Evolutionary conservation across 1,140 invertebrate species (phyloP).

Genomic region (Apolygus lucorum): DNA sequence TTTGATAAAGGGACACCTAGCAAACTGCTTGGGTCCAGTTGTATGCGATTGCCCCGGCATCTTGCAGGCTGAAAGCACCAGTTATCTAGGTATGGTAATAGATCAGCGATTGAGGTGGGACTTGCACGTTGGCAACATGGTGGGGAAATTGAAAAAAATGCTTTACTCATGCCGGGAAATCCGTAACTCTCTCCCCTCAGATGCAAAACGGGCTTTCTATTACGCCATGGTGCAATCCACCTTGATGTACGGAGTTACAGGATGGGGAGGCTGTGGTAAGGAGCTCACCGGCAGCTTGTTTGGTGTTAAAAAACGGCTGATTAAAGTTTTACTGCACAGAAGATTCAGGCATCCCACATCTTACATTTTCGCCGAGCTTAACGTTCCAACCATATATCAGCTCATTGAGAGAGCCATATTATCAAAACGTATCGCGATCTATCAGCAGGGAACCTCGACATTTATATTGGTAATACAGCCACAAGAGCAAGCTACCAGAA

Average conservation of each 20-base stretch:
- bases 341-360: not conserved
- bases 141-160: no score
- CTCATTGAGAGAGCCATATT: not conserved
- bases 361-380: not conserved
- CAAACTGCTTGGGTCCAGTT: not conserved
- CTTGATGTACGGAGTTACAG: not conserved
- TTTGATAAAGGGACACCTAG: no score
- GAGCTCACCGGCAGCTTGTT: not conserved
- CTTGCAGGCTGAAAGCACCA: not conserved
- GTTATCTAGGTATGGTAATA: not conserved
- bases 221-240: not conserved
- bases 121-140: not conserved
- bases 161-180: not conserved
- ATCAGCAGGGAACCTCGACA: not conserved
- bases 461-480: not conserved
- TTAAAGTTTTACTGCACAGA: not conserved
- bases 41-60: not conserved
- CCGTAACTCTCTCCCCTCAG: not conserved
- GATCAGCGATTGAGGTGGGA: not conserved
- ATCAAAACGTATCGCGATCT: not conserved
- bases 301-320: not conserved
- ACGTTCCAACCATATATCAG: not conserved
- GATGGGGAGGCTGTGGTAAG: not conserved
- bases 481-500: no score
- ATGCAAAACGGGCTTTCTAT: not conserved